Evolutionary conservation across 1,140 invertebrate genomes (phyloP).

Genomic region (Sitophilus oryzae): DNA sequence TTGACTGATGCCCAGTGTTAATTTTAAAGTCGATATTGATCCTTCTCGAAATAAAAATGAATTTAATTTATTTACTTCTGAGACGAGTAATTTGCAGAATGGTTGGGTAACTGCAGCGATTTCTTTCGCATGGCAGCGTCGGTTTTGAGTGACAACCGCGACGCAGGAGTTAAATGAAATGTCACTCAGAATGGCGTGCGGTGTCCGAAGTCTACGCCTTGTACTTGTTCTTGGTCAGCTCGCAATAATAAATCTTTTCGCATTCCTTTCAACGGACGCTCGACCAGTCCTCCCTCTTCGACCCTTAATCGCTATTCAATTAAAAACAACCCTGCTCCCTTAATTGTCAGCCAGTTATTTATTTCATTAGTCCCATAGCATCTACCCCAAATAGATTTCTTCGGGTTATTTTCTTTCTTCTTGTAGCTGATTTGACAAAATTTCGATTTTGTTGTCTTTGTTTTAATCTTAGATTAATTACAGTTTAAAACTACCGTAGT

Average conservation of each 20-base stretch:
- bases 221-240: conserved; percentile 40
- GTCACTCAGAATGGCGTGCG: conserved; percentile 41
- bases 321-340: conserved; percentile 21
- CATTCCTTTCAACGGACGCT: conserved; percentile 24
- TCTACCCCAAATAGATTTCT: conserved; percentile 7
- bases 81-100: conserved; percentile 37
- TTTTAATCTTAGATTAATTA: too few relatives aligned
- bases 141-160: conserved; percentile 39
- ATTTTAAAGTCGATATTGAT: too few relatives aligned
- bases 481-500: too few relatives aligned
- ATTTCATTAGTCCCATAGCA: conserved; percentile 11
- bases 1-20: too few relatives aligned
- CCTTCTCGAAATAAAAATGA: conserved; percentile 5
- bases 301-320: conserved; percentile 29
- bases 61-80: conserved; percentile 1
- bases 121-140: conserved; percentile 34
- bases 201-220: conserved; percentile 36
- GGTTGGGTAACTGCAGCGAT: conserved; percentile 28
- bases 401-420: too few relatives aligned
- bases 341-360: conserved; percentile 24
- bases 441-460: too few relatives aligned
- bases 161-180: conserved; percentile 44
- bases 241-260: conserved; percentile 41
- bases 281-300: conserved; percentile 9
- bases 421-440: too few relatives aligned